Conservation (phyloP, 2,888 invertebrate species). For the Megastigmus dorsalis region DNA sequence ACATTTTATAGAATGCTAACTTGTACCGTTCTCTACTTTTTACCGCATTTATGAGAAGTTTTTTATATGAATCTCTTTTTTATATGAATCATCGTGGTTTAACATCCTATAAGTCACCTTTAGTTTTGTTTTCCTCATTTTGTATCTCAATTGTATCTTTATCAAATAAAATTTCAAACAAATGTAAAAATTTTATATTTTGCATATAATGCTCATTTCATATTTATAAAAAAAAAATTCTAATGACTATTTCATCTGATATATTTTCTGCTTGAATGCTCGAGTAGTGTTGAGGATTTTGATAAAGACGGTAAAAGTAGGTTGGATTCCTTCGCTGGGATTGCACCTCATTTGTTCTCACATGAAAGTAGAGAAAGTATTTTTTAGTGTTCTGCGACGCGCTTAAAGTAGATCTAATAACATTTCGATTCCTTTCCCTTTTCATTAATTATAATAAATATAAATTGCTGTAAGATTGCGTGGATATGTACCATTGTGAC, state of each 20-base stretch:
- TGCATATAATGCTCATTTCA: too few species aligned
- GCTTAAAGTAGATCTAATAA: slow-evolving; percentile 56
- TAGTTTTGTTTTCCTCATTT: too few species aligned
- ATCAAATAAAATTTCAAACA: too few species aligned
- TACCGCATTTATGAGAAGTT: too few species aligned
- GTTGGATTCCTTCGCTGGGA: slow-evolving; percentile 49
- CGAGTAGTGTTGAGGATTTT: slow-evolving; percentile 18
- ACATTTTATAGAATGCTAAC: too few species aligned
- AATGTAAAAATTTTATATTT: too few species aligned
- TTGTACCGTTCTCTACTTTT: too few species aligned
- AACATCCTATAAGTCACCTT: too few species aligned
- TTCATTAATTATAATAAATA: slow-evolving; percentile 31
- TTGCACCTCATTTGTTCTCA: slow-evolving; percentile 54
- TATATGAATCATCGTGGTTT: too few species aligned
- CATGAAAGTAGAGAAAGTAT: slow-evolving; percentile 67
- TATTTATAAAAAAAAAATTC: too few species aligned
- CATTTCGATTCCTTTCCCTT: slow-evolving; percentile 40
- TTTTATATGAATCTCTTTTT: too few species aligned
- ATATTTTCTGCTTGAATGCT: neutral
- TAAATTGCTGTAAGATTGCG: neutral
- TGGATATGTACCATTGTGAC: neutral
- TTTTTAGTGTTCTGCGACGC: slow-evolving; percentile 53
- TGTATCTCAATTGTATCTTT: too few species aligned
- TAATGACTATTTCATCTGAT: neutral
- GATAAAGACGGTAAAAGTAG: slow-evolving; percentile 43